Evolutionary conservation across 1,140 invertebrate genomes (phyloP).

Genomic region (Procambarus virginalis): DNA sequence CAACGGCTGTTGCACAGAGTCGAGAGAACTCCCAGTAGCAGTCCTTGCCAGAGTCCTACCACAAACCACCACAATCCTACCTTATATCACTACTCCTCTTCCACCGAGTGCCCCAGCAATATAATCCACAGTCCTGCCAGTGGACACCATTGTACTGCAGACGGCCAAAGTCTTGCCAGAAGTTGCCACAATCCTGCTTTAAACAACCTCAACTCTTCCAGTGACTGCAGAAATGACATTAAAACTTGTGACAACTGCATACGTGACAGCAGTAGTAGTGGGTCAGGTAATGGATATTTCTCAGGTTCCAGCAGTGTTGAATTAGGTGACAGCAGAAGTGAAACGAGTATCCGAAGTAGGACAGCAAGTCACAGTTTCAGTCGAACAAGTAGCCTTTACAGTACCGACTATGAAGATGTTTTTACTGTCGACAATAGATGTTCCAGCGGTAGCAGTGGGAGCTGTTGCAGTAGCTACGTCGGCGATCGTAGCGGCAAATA

Average conservation of each 20-base stretch:
- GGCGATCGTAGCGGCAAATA: background rate
- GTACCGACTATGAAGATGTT: constrained; percentile 20
- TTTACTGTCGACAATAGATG: background rate
- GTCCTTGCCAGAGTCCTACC: background rate
- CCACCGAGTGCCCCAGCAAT: no score
- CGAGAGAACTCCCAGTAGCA: background rate
- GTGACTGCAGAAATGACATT: background rate
- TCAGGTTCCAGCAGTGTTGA: background rate
- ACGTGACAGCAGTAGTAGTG: background rate
- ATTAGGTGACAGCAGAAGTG: background rate
- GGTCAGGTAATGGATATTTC: background rate
- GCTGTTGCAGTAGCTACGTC: background rate
- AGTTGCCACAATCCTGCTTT: no score
- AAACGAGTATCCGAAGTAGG: background rate
- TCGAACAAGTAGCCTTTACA: background rate
- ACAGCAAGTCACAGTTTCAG: background rate
- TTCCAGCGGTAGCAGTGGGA: no score
- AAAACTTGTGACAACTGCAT: background rate
- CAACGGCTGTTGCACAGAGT: background rate
- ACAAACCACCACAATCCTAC: no score
- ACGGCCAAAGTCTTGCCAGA: no score
- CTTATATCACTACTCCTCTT: no score
- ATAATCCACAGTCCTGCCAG: no score
- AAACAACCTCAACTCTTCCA: background rate
- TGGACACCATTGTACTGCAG: no score